Conservation (phyloP, 2,797 vertebrate genomes). For the Gymnocypris eckloni region DNA sequence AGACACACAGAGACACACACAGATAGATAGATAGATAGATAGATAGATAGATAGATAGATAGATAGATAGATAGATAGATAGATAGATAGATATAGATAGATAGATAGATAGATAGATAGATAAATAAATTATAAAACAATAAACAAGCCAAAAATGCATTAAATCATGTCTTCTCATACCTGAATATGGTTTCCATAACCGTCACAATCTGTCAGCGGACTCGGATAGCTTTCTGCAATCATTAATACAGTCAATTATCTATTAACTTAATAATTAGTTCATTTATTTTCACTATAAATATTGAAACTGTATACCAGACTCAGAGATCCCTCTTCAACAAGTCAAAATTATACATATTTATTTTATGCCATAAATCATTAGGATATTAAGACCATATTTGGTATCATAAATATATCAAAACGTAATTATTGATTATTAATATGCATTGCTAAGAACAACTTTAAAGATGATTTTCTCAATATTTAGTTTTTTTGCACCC, state of each 20-base stretch:
- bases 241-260: background rate
- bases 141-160: background rate
- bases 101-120: background rate
- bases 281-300: background rate
- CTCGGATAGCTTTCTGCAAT: constrained; percentile 48
- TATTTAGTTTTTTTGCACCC: too few species aligned
- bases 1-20: too few species aligned
- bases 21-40: background rate
- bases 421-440: too few species aligned
- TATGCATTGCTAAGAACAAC: too few species aligned
- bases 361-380: too few species aligned
- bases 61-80: background rate
- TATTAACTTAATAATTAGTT: background rate
- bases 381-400: too few species aligned
- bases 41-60: background rate
- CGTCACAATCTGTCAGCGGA: constrained; percentile 42
- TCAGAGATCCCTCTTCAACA: background rate
- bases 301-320: background rate
- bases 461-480: too few species aligned
- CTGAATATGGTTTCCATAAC: constrained; percentile 49
- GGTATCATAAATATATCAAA: too few species aligned
- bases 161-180: background rate
- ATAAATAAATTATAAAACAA: background rate
- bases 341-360: too few species aligned
- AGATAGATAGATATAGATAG: background rate